phyloP scores from a whole-genome alignment of 1,140 invertebrate species.

The Stegodyphus dumicola region DNA sequence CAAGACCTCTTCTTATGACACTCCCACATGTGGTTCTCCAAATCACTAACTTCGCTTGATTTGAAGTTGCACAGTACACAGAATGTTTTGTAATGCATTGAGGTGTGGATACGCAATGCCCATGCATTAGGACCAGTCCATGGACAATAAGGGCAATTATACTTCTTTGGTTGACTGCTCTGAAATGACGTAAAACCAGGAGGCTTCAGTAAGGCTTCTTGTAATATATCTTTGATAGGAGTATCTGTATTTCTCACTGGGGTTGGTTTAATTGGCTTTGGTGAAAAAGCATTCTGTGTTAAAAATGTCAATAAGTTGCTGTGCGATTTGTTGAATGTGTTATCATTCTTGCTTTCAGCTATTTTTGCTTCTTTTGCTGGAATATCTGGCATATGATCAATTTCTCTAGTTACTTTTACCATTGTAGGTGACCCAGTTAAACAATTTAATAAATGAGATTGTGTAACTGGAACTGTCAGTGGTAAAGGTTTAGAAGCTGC shows the following conservation, averaged over 20 bases:
- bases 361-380: conserved; percentile 25
- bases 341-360: conserved; percentile 38
- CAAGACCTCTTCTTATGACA: conserved; percentile 91
- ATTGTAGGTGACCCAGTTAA: conserved; percentile 49
- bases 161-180: conserved; percentile 71
- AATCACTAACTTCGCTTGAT: conserved; percentile 84
- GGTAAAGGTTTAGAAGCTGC: background rate
- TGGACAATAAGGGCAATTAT: conserved; percentile 86
- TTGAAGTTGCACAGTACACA: conserved; percentile 92
- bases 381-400: conserved; percentile 32
- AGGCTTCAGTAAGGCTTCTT: conserved; percentile 47
- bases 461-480: conserved; percentile 14
- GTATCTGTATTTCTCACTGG: conserved; percentile 14
- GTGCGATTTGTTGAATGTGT: conserved; percentile 48
- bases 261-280: conserved; percentile 40
- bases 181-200: conserved; percentile 1
- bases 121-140: conserved; percentile 94
- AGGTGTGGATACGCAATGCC: conserved; percentile 90
- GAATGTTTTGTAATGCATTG: conserved; percentile 91
- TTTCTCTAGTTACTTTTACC: conserved; percentile 38
- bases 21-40: conserved; percentile 88
- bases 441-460: conserved; percentile 54
- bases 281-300: conserved; percentile 49
- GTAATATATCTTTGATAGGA: conserved; percentile 66
- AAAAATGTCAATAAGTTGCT: conserved; percentile 54